Evolutionary conservation across 1,140 invertebrate species (phyloP).

Genomic region (Mamestra configurata): DNA sequence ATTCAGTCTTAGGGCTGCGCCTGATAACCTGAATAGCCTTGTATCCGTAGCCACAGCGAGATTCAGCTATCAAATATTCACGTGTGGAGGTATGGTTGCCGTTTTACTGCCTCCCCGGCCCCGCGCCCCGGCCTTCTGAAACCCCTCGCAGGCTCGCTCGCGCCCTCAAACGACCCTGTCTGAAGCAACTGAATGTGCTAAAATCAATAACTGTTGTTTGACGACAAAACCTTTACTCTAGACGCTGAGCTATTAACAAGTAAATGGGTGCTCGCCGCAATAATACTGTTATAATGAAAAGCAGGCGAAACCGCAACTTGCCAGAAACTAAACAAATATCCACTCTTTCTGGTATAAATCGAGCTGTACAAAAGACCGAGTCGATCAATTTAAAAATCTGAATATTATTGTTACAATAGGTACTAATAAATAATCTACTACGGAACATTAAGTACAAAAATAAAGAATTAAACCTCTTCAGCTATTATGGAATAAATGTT

Average conservation of each 20-base stretch:
- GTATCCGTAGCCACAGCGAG: constrained; percentile 74
- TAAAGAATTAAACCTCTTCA: constrained; percentile 10
- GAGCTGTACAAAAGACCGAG: neutral
- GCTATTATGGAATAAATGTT: constrained; percentile 41
- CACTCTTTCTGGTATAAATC: neutral
- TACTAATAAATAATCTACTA: neutral
- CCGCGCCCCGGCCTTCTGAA: constrained; percentile 44
- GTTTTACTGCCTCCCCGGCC: constrained; percentile 75
- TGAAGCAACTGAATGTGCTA: constrained; percentile 86
- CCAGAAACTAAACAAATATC: constrained; percentile 1
- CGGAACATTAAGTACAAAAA: constrained; percentile 7
- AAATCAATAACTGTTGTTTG: constrained; percentile 86
- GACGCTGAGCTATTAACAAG: constrained; percentile 69
- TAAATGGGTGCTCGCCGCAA: constrained; percentile 18
- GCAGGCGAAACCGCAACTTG: neutral
- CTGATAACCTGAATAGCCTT: constrained; percentile 60
- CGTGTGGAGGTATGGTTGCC: constrained; percentile 81
- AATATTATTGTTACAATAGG: neutral
- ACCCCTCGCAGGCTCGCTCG: constrained; percentile 53
- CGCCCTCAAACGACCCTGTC: constrained; percentile 68
- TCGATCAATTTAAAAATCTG: neutral
- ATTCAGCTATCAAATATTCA: constrained; percentile 87
- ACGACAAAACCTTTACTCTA: constrained; percentile 64
- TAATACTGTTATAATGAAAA: constrained; percentile 10
- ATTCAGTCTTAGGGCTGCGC: constrained; percentile 51